Evolutionary conservation across 2,797 vertebrate genomes (phyloP).

Genomic region (Huso huso): DNA sequence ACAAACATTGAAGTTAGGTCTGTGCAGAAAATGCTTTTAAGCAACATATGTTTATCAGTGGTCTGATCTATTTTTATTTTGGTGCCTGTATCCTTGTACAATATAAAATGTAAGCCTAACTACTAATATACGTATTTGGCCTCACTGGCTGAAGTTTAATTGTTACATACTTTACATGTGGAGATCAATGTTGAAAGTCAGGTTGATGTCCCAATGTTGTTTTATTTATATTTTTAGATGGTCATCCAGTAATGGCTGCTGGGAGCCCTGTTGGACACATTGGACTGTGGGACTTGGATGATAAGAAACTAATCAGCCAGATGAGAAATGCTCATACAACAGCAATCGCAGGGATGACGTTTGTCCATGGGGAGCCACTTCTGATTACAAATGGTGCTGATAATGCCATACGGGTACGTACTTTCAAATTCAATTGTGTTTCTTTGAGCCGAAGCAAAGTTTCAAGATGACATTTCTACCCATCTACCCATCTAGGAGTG

Average conservation of each 20-base stretch:
- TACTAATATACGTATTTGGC: no score
- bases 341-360: slow-evolving; percentile 75
- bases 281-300: slow-evolving; percentile 87
- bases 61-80: no score
- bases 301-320: slow-evolving; percentile 75
- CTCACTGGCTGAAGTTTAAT: neutral
- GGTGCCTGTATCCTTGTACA: no score
- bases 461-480: neutral
- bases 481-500: neutral
- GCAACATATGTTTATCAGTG: no score
- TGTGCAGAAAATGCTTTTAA: neutral
- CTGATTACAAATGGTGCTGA: slow-evolving; percentile 85
- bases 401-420: slow-evolving; percentile 77
- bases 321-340: slow-evolving; percentile 80
- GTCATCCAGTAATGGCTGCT: slow-evolving; percentile 81
- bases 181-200: no score
- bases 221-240: slow-evolving; percentile 58
- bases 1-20: neutral
- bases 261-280: slow-evolving; percentile 86
- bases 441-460: neutral
- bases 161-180: neutral
- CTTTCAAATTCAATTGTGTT: slow-evolving; percentile 7
- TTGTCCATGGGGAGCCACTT: slow-evolving; percentile 81
- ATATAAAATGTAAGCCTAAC: no score
- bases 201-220: slow-evolving; percentile 1